A percentile compares a stretch with the other conserved stretches of the same genome.
Conservation (phyloP, 2,113 vertebrate genomes). For the Brachirus orientalis region DNA sequence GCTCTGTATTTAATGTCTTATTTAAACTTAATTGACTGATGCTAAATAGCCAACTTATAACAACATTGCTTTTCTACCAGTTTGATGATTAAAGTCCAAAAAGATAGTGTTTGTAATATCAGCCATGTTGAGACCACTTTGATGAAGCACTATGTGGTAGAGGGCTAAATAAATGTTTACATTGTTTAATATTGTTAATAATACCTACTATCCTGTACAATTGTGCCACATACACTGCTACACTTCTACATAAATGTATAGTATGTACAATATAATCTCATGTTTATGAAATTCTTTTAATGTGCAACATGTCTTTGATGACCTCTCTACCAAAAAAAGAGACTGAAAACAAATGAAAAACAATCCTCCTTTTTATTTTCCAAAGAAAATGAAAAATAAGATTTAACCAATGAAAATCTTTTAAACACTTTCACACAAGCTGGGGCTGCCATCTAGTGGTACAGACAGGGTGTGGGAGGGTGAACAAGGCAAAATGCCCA, state of each 20-base stretch:
- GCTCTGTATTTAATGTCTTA: too few relatives aligned
- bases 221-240: too few relatives aligned
- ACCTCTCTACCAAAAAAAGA: constrained; percentile 3
- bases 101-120: not conserved
- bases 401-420: not conserved
- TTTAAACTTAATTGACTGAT: too few relatives aligned
- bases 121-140: constrained; percentile 6
- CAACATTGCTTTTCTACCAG: not conserved
- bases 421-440: not conserved
- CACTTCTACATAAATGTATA: not conserved
- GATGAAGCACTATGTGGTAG: not conserved
- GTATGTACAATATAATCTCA: not conserved
- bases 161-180: constrained; percentile 35
- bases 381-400: not conserved
- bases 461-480: not conserved
- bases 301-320: not conserved
- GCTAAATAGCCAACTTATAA: too few relatives aligned
- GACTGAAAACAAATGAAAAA: constrained; percentile 1
- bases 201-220: not conserved
- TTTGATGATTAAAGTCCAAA: not conserved
- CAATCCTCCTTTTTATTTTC: constrained; percentile 28
- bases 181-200: not conserved
- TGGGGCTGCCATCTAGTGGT: constrained; percentile 46
- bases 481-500: not conserved
- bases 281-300: not conserved